A percentile compares a stretch with the other conserved stretches of the same genome.
phyloP scores from a whole-genome alignment of 2,797 vertebrate species.

The Hydrolagus colliei region DNA sequence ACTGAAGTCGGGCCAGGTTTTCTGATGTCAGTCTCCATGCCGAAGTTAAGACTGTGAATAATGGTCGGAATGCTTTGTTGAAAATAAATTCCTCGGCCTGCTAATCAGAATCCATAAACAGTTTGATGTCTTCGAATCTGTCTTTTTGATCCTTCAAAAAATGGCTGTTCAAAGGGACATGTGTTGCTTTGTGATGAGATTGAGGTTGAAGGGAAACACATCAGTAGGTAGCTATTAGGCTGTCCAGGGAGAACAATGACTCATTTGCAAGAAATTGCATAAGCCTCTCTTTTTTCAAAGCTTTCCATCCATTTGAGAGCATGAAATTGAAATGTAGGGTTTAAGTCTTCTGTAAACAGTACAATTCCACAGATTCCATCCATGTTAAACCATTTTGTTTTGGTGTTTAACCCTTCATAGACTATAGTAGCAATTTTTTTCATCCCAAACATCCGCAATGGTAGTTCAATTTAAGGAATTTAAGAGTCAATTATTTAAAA shows the following conservation, averaged over 20 bases:
- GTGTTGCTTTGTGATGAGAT: not conserved
- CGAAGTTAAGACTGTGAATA: not conserved
- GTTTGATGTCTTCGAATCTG: not conserved
- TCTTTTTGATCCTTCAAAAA: not conserved
- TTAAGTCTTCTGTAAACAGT: slow-evolving; percentile 1
- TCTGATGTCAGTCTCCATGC: no score
- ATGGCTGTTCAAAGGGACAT: not conserved
- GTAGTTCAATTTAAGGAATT: not conserved
- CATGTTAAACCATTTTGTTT: not conserved
- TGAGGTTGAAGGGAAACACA: not conserved
- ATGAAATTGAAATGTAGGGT: not conserved
- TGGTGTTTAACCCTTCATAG: not conserved
- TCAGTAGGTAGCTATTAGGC: not conserved
- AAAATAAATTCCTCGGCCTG: not conserved
- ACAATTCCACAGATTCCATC: not conserved
- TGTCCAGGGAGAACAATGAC: not conserved
- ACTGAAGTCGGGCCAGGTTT: no score
- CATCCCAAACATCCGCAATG: no score
- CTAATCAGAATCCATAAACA: not conserved
- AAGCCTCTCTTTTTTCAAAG: not conserved
- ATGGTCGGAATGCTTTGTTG: not conserved
- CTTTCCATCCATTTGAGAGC: not conserved
- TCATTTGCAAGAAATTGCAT: not conserved
- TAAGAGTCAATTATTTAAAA: no score
- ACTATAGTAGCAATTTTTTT: not conserved